Conservation (phyloP, 35 echinoderm and acorn worm genomes). For the Nesometra sesokonis region DNA sequence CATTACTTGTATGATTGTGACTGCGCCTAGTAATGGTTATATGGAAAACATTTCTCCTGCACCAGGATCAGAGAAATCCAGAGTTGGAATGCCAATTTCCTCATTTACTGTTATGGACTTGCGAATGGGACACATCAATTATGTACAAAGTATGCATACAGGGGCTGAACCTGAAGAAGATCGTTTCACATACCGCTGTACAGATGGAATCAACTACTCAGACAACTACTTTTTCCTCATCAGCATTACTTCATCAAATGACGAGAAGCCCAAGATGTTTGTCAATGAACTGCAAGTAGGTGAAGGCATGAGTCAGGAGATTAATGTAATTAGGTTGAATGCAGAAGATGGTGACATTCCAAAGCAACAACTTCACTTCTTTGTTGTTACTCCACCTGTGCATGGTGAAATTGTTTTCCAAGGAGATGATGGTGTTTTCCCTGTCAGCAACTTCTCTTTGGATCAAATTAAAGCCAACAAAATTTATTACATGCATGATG, state of each 20-base stretch:
- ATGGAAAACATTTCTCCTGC: slow-evolving; percentile 95
- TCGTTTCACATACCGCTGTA: slow-evolving; percentile 66
- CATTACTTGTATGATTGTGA: slow-evolving; percentile 72
- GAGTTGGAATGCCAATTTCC: slow-evolving; percentile 76
- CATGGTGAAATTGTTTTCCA: slow-evolving; percentile 53
- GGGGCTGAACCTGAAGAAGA: slow-evolving; percentile 65
- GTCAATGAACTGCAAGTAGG: slow-evolving; percentile 41
- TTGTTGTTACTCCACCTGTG: slow-evolving; percentile 44
- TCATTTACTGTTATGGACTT: slow-evolving; percentile 84
- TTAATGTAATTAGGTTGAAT: slow-evolving; percentile 52
- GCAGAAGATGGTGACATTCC: slow-evolving; percentile 73
- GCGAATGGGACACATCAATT: slow-evolving; percentile 87
- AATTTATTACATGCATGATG: slow-evolving; percentile 81
- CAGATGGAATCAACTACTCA: slow-evolving; percentile 80
- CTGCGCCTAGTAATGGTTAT: slow-evolving; percentile 52
- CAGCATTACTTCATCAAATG: slow-evolving; percentile 64
- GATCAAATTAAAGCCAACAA: slow-evolving; percentile 52
- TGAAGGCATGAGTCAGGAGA: slow-evolving; percentile 49
- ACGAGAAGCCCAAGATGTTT: slow-evolving; percentile 78
- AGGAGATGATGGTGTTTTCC: slow-evolving; percentile 20
- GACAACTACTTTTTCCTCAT: slow-evolving; percentile 63
- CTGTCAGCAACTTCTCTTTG: slow-evolving; percentile 81
- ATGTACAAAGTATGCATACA: slow-evolving; percentile 84
- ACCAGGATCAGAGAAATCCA: slow-evolving; percentile 93
- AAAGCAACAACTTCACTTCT: slow-evolving; percentile 78